Conservation (phyloP, 2,797 vertebrate species). For the Coreius guichenoti region DNA sequence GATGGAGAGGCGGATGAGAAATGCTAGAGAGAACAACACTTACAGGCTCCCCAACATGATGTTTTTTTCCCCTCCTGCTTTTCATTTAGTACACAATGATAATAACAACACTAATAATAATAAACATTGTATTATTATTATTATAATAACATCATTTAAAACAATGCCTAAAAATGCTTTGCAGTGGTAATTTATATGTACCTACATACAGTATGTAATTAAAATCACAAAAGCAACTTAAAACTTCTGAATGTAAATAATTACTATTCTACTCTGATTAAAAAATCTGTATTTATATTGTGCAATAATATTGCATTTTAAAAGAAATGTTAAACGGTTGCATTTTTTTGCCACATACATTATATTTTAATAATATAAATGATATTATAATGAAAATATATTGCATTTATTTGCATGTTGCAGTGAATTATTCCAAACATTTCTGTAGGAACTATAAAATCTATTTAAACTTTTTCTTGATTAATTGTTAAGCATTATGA, state of each 20-base stretch:
- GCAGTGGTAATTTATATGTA: neutral
- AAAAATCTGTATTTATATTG: neutral
- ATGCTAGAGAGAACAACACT: conserved; percentile 3
- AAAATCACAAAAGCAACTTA: neutral
- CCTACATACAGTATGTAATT: neutral
- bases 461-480: neutral
- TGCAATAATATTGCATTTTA: neutral
- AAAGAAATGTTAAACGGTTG: neutral
- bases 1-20: conserved; percentile 38
- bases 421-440: neutral
- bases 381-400: neutral
- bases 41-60: conserved; percentile 4
- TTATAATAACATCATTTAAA: neutral
- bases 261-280: neutral
- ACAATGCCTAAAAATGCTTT: neutral
- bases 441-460: neutral
- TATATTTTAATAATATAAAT: neutral
- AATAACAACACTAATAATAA: neutral
- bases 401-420: neutral
- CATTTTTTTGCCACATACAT: neutral
- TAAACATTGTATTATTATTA: neutral
- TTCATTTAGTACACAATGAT: too few species aligned
- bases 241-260: neutral
- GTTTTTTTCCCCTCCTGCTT: neutral
- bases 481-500: neutral